A percentile compares a stretch with the other conserved stretches of the same genome.
Conservation (phyloP, 2,797 vertebrate genomes). For the Thamnophis elegans region DNA sequence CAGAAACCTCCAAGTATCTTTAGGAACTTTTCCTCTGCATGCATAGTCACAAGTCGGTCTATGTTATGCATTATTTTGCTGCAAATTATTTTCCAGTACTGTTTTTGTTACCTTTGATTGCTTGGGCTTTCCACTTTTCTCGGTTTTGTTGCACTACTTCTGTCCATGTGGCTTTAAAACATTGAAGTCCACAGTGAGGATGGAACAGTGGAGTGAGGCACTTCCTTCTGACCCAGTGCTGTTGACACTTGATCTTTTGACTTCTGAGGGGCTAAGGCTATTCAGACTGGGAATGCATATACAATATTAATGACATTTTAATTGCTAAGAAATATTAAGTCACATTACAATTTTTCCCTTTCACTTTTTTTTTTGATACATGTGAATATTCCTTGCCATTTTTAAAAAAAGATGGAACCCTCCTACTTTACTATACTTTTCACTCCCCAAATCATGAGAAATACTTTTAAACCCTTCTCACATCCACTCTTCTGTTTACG, state of each 20-base stretch:
- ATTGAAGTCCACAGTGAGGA: conserved; percentile 83
- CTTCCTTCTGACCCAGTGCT: conserved; percentile 83
- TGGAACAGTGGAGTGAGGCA: conserved; percentile 81
- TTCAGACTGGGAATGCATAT: conserved; percentile 75
- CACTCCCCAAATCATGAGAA: neutral
- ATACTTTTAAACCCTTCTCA: neutral
- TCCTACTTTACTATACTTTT: neutral
- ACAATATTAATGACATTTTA: conserved; percentile 27
- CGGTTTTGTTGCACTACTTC: conserved; percentile 87
- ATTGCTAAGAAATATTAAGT: neutral
- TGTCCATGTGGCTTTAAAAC: conserved; percentile 86
- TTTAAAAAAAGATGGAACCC: neutral
- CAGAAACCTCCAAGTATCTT: neutral
- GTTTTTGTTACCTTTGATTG: conserved; percentile 81
- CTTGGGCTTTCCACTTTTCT: conserved; percentile 88
- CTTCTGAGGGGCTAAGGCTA: conserved; percentile 81
- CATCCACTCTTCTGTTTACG: neutral
- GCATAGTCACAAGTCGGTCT: neutral
- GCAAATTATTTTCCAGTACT: conserved; percentile 20
- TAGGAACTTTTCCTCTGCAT: neutral
- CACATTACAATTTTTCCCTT: neutral
- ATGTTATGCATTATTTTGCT: neutral
- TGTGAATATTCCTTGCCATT: neutral
- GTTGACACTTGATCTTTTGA: conserved; percentile 81
- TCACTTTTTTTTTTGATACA: neutral